phyloP scores from a whole-genome alignment of 2,113 vertebrate genomes.

The Zootoca vivipara region DNA sequence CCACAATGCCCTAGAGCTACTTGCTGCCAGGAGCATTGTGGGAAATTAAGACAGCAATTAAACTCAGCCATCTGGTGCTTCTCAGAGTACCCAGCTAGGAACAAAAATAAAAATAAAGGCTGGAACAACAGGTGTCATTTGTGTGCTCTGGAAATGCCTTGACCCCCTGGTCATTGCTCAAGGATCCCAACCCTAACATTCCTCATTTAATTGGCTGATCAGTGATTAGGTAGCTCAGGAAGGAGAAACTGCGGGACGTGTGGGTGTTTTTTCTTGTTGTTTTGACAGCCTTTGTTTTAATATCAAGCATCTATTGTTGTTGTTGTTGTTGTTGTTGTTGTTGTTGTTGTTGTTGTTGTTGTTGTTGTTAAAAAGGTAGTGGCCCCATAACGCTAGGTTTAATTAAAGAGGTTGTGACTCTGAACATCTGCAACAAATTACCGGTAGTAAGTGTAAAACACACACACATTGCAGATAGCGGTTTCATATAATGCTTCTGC shows the following conservation, averaged over 20 bases:
- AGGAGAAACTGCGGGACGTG: neutral
- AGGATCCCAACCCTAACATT: neutral
- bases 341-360: no score
- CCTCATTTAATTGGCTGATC: neutral
- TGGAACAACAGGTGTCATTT: neutral
- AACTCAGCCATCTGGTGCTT: neutral
- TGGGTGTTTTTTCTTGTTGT: neutral
- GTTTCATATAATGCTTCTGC: slow-evolving; percentile 2
- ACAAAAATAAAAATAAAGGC: neutral
- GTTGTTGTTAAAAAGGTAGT: neutral
- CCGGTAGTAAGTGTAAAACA: slow-evolving; percentile 5
- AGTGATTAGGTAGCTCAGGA: neutral
- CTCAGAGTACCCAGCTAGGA: neutral
- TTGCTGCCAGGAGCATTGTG: no score
- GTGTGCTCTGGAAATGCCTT: no score
- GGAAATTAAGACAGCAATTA: no score
- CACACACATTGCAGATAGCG: slow-evolving; percentile 6
- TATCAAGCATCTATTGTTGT: no score
- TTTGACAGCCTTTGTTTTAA: neutral
- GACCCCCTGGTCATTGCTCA: neutral
- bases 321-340: no score
- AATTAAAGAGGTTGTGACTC: neutral
- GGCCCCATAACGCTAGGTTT: neutral
- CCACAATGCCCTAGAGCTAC: no score
- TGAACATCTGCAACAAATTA: slow-evolving; percentile 29